Conservation (phyloP, 2,888 invertebrate genomes). For the Notodonta ziczac region DNA sequence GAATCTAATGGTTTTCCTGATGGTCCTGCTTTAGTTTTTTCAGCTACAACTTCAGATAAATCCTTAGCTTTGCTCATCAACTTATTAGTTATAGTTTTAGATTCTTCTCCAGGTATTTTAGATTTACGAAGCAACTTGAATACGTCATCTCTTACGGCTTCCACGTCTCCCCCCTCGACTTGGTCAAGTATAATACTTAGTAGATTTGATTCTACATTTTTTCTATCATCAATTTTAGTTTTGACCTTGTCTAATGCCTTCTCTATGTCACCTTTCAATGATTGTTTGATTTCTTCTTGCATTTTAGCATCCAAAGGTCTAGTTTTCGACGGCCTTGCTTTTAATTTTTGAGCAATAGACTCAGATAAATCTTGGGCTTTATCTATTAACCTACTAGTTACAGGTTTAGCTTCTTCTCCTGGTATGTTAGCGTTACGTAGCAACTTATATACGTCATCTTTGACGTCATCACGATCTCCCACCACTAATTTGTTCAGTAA, state of each 20-base stretch:
- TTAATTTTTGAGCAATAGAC: neutral
- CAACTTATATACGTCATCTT: neutral
- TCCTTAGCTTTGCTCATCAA: neutral
- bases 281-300: neutral
- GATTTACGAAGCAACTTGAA: neutral
- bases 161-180: slow-evolving; percentile 9
- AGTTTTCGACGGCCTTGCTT: neutral
- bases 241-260: neutral
- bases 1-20: neutral
- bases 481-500: neutral
- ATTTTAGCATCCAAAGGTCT: neutral
- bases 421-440: slow-evolving; percentile 15
- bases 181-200: neutral
- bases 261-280: neutral
- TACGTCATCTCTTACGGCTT: neutral
- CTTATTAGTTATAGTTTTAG: neutral
- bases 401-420: slow-evolving; percentile 22
- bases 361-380: neutral
- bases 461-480: neutral
- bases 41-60: neutral
- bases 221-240: slow-evolving; percentile 1
- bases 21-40: neutral
- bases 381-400: slow-evolving; percentile 11
- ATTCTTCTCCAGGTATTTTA: neutral
- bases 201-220: neutral